These are phyloP conservation scores for Drosophila merina DNA, from an alignment of 2,888 invertebrate genomes.

Conservation along the genomic window DNA sequence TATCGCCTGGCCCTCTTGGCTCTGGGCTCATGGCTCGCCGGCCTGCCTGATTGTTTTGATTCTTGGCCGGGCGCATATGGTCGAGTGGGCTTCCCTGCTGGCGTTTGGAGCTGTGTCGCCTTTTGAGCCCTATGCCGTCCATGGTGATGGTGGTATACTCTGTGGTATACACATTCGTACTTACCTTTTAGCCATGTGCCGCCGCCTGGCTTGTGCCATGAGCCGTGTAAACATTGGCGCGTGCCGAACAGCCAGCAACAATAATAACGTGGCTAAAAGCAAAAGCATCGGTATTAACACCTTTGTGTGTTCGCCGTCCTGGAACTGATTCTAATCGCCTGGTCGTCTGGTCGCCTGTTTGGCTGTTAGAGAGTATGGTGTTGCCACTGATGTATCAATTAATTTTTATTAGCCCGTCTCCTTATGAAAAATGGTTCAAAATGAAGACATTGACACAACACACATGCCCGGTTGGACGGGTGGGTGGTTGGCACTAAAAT, in stretches of 20 bases:
- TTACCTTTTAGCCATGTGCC: slow-evolving; percentile 14
- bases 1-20: slow-evolving; percentile 50
- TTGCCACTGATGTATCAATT: slow-evolving; percentile 77
- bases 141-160: not conserved
- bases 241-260: slow-evolving; percentile 67
- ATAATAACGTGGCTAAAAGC: slow-evolving; percentile 22
- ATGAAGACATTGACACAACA: slow-evolving; percentile 32
- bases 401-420: slow-evolving; percentile 72
- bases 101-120: slow-evolving; percentile 10
- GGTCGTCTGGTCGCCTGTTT: slow-evolving; percentile 2
- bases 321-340: slow-evolving; percentile 75
- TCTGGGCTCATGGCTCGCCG: slow-evolving; percentile 51
- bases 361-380: slow-evolving; percentile 53
- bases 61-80: slow-evolving; percentile 71
- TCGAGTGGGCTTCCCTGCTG: slow-evolving; percentile 13
- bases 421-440: slow-evolving; percentile 64
- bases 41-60: slow-evolving; percentile 74
- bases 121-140: slow-evolving; percentile 9
- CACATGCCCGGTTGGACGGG: slow-evolving; percentile 7
- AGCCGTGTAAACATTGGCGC: slow-evolving; percentile 80
- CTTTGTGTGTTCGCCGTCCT: slow-evolving; percentile 76
- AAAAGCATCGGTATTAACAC: slow-evolving; percentile 53
- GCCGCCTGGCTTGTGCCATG: slow-evolving; percentile 59
- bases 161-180: not conserved
- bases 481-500: slow-evolving; percentile 1